Evolutionary conservation across 2,797 vertebrate species (phyloP), one percentile per base, ranked within the genome.

Genomic region (Crenichthys baileyi): DNA sequence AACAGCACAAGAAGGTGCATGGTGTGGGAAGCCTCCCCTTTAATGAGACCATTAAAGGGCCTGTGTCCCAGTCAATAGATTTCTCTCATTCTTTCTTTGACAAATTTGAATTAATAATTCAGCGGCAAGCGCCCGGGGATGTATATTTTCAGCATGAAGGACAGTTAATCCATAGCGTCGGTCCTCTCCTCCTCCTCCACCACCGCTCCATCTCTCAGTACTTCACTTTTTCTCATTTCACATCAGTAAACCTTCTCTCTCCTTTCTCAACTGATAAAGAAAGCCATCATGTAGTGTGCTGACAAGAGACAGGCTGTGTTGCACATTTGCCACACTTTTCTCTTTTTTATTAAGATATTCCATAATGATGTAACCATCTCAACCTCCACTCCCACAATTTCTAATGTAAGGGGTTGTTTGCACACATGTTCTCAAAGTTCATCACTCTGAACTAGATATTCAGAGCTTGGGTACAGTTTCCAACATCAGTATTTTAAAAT

Each of bases 21-120:
- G 83, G 84, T 93, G 92, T 91, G 91, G 87, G 91, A 94, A 94
- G 92, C 89, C 93, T 93, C 91, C 93, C 91, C 92, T 92, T 95
- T 95, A 96, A 96, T 95, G 94, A 96, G 96, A 93, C 94, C 93
- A 95, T 96, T 95, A 96, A 95, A 95, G 91, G 89, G 86, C 88
- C 93, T 93, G 93, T 96, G 92, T 93, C 92, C 88, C 92, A 87
- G 82, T 95, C 95, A 95, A 96, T 96, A 96, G 92, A 94, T 95
- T 94, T 95, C 94, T 94, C 93, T 95, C 93, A 94, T 94, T 92
- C 92, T 93, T 91, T 93, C 84, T 91, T 88, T 94, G 93, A 95
- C 94, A 96, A 96, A 96, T 95, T 95, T 96, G 92, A 96, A 96
- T 97, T 95, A 97, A 97, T 97, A 96, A 97, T 97, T 97, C 95